Evolutionary conservation across 2,888 invertebrate species (phyloP).

Genomic region (Lobophora halterata): DNA sequence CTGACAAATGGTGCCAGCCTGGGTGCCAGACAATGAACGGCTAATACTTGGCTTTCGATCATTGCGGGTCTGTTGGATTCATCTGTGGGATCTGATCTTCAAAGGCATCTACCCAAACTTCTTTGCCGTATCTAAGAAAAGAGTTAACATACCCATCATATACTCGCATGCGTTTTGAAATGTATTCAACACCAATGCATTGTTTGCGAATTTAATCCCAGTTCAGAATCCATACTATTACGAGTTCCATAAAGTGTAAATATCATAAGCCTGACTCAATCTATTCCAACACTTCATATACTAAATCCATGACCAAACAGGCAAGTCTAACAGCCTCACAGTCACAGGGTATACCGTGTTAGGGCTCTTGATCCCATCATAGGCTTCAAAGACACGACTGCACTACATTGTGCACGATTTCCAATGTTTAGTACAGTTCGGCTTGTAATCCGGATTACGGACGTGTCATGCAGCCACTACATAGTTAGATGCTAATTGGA

Average conservation of each 20-base stretch:
- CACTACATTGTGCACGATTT: conserved; percentile 60
- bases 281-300: conserved; percentile 1
- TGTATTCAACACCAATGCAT: too few species aligned
- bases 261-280: too few species aligned
- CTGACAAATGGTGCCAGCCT: conserved; percentile 57
- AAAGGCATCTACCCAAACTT: too few species aligned
- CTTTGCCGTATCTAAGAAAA: too few species aligned
- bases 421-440: conserved; percentile 60
- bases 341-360: conserved; percentile 7
- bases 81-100: too few species aligned
- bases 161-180: too few species aligned
- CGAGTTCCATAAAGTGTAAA: too few species aligned
- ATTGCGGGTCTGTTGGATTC: conserved; percentile 35
- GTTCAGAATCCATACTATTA: too few species aligned
- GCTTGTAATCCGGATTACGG: conserved; percentile 65
- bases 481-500: conserved; percentile 59
- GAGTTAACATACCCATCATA: too few species aligned
- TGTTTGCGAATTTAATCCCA: too few species aligned
- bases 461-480: conserved; percentile 67
- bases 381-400: conserved; percentile 73
- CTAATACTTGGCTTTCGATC: conserved; percentile 55
- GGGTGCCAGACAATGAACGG: conserved; percentile 58
- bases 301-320: conserved; percentile 13
- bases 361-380: conserved; percentile 67
- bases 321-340: conserved; percentile 4